Base-by-base conservation (phyloP, 1,140 invertebrate species). In the Trissolcus basalis region DNA sequence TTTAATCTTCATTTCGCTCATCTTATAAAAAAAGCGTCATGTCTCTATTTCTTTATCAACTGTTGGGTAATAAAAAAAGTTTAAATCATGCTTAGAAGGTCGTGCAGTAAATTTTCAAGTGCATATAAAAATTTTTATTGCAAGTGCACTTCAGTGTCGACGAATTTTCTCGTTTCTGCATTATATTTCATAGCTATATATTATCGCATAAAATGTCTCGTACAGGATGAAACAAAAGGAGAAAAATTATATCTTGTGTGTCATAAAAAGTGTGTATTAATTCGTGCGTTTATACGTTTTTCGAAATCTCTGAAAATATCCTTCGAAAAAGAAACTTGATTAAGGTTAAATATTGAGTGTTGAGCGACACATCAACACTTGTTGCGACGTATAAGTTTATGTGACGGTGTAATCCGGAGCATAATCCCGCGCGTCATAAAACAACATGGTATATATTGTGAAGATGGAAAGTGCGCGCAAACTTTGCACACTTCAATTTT, bases 151-250 rank as follows among this genome's bases (percentile, higher is more conserved):
- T 12, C 39, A 16, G 47, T 41, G 36, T 63, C 11, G 8, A 51
- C 36, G 19, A 27, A 32, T 58, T 63, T 64, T 39, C 59, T 60
- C 53, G 39, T 59, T 64, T 72, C 60, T 60, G 69, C 54, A 48
- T 72, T 65, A 32, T 65, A 65, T 65, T 63, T 71, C 45, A 51
- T 51, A 12, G 19, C 35, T 71, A n/a, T 53, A 72, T 72, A 65
- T 60, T 48, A 60, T 60, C 60, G 41, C 58, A 73, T 73, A 73
- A 65, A 65, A 64, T 53, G 36, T 9, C 32, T 14, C 7, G 12
- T n/a, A n/a, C n/a, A n/a, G n/a, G n/a, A n/a, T 44, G 13, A 11
- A 39, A 39, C 36, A n/a, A 39, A 9, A 39, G n/a, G 9, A 11
- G n/a, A 39, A 39, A 9, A 9, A 39, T 3, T 35, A 6, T 10